Percentiles rank a stretch among this genome's conserved stretches.
Evolutionary conservation across 2,113 vertebrate species (phyloP).

Genomic region (Lepidothrix coronata): DNA sequence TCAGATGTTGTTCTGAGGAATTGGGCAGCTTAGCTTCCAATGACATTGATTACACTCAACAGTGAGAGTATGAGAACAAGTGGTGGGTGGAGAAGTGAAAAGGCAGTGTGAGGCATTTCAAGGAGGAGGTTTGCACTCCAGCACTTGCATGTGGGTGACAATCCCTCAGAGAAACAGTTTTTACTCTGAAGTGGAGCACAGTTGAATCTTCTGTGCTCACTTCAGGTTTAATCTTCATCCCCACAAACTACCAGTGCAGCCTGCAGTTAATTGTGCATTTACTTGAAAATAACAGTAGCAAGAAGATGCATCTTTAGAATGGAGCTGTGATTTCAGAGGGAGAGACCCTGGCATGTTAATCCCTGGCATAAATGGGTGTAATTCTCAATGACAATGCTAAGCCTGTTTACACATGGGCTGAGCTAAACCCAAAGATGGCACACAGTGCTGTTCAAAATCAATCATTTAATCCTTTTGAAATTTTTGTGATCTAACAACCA

Average conservation of each 20-base stretch:
- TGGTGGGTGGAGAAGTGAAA: conserved; percentile 42
- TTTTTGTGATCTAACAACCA: neutral
- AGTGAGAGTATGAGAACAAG: conserved; percentile 30
- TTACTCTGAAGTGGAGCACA: neutral
- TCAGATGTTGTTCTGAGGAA: conserved; percentile 53
- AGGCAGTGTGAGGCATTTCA: conserved; percentile 33
- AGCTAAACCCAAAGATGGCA: neutral
- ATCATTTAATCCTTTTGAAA: neutral
- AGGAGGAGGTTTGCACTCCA: conserved; percentile 21
- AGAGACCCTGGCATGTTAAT: neutral
- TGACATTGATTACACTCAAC: conserved; percentile 31
- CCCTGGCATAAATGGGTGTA: neutral
- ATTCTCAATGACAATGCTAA: conserved; percentile 1
- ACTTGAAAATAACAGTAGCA: neutral
- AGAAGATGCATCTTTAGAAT: neutral
- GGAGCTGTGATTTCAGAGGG: neutral
- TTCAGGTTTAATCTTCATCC: neutral
- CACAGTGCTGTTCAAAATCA: neutral
- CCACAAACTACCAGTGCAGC: neutral
- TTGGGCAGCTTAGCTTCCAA: conserved; percentile 43
- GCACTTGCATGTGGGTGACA: conserved; percentile 34
- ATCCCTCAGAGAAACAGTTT: conserved; percentile 9
- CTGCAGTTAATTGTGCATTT: neutral
- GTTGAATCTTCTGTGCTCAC: neutral
- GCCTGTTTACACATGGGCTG: neutral